Evolutionary conservation across 1,140 invertebrate genomes (phyloP).

Genomic region (Bombus superbus): DNA sequence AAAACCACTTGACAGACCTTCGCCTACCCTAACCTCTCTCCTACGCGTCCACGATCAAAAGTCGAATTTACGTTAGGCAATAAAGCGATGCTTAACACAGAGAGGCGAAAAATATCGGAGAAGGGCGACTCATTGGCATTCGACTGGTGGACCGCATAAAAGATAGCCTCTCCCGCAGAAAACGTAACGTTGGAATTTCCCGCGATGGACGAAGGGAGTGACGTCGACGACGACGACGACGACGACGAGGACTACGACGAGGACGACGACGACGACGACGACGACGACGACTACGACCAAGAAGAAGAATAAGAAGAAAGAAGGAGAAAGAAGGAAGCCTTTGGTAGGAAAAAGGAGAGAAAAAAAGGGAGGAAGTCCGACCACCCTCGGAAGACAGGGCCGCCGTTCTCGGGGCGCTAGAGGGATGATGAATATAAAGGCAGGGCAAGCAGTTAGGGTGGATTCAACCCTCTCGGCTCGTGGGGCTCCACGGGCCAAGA

Average conservation of each 20-base stretch:
- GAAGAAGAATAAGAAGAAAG: constrained; percentile 47
- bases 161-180: constrained; percentile 62
- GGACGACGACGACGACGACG: neutral
- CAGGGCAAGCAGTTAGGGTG: constrained; percentile 77
- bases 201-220: constrained; percentile 37
- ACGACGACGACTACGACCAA: neutral
- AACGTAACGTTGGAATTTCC: constrained; percentile 60
- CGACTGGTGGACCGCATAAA: constrained; percentile 56
- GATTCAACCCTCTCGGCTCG: constrained; percentile 80
- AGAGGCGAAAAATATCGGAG: neutral
- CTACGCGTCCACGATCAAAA: neutral
- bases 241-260: constrained; percentile 5
- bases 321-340: constrained; percentile 52
- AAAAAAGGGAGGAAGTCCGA: constrained; percentile 46
- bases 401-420: constrained; percentile 64
- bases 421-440: constrained; percentile 73
- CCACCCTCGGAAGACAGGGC: constrained; percentile 37
- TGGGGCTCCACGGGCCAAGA: constrained; percentile 71
- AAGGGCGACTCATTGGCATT: constrained; percentile 61
- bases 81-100: constrained; percentile 1
- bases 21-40: neutral
- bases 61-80: neutral
- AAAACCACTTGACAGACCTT: neutral
- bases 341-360: constrained; percentile 27
- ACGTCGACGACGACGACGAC: neutral